Conservation (phyloP, 2,797 vertebrate genomes). For the Cryptoprocta ferox region DNA sequence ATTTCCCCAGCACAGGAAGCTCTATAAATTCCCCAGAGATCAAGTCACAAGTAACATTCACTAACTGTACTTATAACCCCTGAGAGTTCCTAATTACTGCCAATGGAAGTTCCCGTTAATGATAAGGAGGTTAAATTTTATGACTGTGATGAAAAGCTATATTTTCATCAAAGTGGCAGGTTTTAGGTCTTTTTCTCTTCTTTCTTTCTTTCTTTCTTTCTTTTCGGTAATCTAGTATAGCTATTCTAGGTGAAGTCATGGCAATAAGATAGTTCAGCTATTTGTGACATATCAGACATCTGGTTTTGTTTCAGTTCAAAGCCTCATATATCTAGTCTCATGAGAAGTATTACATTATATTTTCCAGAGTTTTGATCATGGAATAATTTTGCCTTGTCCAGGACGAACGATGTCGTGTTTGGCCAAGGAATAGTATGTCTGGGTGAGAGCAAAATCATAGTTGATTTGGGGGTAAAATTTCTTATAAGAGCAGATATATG, state of each 20-base stretch:
- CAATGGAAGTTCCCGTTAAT: background rate
- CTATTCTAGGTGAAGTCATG: constrained; percentile 68
- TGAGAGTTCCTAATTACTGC: background rate
- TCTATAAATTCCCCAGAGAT: background rate
- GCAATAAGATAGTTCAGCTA: constrained; percentile 63
- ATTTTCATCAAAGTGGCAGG: background rate
- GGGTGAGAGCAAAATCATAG: constrained; percentile 4
- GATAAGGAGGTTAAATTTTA: background rate
- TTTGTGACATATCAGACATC: constrained; percentile 75
- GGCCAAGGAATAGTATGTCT: constrained; percentile 40
- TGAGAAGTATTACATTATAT: constrained; percentile 58
- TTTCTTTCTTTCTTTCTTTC: background rate
- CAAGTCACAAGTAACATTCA: background rate
- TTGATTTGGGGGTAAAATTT: constrained; percentile 26
- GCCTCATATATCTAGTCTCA: constrained; percentile 59
- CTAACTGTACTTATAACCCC: background rate
- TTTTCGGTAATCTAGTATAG: background rate
- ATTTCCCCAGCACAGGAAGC: background rate
- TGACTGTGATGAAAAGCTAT: background rate
- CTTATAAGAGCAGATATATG: constrained; percentile 26
- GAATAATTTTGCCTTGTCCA: constrained; percentile 66
- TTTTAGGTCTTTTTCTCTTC: background rate
- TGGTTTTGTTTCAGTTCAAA: constrained; percentile 81
- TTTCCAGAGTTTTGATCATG: constrained; percentile 75
- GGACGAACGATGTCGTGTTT: constrained; percentile 63